A percentile compares a stretch with the other conserved stretches of the same genome.
Evolutionary conservation across 1,140 invertebrate genomes (phyloP).

Genomic region (Stegodyphus mimosarum): DNA sequence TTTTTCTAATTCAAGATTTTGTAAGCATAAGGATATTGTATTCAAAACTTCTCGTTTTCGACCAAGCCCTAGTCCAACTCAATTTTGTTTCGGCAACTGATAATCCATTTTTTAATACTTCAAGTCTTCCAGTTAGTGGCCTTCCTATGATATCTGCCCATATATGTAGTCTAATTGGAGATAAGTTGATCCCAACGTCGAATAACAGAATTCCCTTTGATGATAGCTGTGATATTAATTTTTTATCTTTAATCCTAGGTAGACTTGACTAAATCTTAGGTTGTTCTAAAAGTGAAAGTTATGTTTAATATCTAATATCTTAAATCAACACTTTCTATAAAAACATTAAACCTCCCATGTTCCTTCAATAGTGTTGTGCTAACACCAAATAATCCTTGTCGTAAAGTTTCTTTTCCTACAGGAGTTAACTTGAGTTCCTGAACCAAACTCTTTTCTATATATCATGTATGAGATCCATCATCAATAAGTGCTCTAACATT

Average conservation of each 20-base stretch:
- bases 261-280: background rate
- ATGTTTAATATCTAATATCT: background rate
- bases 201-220: background rate
- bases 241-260: background rate
- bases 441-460: background rate
- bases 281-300: background rate
- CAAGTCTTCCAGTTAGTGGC: conserved; percentile 1
- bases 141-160: background rate
- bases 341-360: background rate
- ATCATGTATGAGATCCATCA: background rate
- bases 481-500: background rate
- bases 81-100: background rate
- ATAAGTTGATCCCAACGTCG: background rate
- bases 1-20: background rate
- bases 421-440: background rate
- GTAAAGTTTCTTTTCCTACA: background rate
- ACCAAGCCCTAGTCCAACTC: background rate
- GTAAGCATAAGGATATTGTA: background rate
- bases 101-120: background rate
- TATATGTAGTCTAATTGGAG: background rate
- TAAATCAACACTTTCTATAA: background rate
- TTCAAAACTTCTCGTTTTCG: background rate
- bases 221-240: background rate
- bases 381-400: background rate
- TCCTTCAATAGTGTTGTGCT: background rate